Evolutionary conservation across 1,140 invertebrate genomes (phyloP), one percentile per base, ranked within the genome.

Genomic region (Brachionus calyciflorus): DNA sequence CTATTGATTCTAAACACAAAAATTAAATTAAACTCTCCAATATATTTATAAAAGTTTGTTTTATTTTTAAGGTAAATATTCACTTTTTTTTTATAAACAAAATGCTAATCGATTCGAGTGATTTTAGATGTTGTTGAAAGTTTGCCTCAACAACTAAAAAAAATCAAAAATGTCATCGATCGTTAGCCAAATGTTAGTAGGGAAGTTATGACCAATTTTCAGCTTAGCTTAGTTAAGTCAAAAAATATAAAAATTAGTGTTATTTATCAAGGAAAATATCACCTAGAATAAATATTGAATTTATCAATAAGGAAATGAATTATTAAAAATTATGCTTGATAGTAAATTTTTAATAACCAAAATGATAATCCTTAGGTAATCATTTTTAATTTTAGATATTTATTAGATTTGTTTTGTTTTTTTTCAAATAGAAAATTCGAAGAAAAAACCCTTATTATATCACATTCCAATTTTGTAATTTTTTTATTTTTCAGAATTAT

Each of bases 1-100:
- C 55, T 60, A 60, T 60, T 60, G 30, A 60, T 33, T 60, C 55
- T 60, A 60, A n/a, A n/a, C n/a, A n/a, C n/a, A n/a, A 60, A 33
- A 60, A 33, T 60, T 37, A 60, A 37, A 37, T 60, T 37, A 60
- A 60, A 37, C 33, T 37, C 33, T 37, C n/a, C n/a, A n/a, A 60
- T 33, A 37, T 37, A 60, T 60, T 33, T 37, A 60, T 33, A 60
- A 17, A 60, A 60, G 37, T 60, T 37, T 60, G 55, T 37, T 60
- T 60, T 60, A 33, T 60, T 60, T 60, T 33, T 37, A 33, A 37
- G 19, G 30, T 17, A 33, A 9, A 12, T 33, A 60, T 60, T 37
- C n/a, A 60, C 6, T n/a, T 37, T n/a, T n/a, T n/a, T n/a, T n/a
- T n/a, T n/a, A n/a, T n/a, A n/a, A n/a, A n/a, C n/a, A n/a, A n/a